A percentile compares a stretch with the other conserved stretches of the same genome.
phyloP scores from a whole-genome alignment of 2,888 invertebrate genomes.

The Lasiommata megera region DNA sequence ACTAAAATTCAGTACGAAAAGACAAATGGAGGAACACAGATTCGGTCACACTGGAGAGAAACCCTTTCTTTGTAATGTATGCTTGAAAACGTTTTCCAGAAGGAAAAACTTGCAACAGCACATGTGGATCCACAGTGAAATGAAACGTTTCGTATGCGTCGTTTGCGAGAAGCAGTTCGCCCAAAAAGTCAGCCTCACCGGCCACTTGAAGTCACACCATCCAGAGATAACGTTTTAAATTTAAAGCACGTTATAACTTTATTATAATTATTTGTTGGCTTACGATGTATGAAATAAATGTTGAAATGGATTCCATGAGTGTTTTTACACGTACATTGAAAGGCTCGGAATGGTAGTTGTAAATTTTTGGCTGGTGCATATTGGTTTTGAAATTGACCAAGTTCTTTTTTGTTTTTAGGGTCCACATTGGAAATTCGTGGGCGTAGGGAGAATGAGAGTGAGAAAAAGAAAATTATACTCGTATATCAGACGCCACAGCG shows the following conservation, averaged over 20 bases:
- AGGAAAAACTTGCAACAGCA: conserved; percentile 66
- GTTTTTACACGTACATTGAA: conserved; percentile 15
- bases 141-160: conserved; percentile 56
- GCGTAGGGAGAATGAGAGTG: conserved; percentile 59
- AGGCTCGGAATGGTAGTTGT: conserved; percentile 22
- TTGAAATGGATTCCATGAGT: conserved; percentile 11
- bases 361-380: conserved; percentile 31
- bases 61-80: conserved; percentile 63
- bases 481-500: conserved; percentile 71
- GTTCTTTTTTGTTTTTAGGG: conserved; percentile 78
- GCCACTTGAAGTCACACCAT: conserved; percentile 55
- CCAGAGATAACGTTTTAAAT: conserved; percentile 41
- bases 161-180: conserved; percentile 62
- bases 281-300: conserved; percentile 17
- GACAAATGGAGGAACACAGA: conserved; percentile 60
- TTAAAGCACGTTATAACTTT: conserved; percentile 8
- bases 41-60: conserved; percentile 75
- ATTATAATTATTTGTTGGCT: conserved; percentile 7
- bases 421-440: conserved; percentile 68
- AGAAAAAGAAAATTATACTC: conserved; percentile 72
- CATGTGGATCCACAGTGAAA: conserved; percentile 66
- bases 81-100: conserved; percentile 73
- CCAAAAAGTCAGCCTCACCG: conserved; percentile 63
- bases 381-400: conserved; percentile 62
- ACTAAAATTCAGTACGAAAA: conserved; percentile 50